phyloP scores from a whole-genome alignment of 53 echinoderm and acorn worm genomes.

The Patiria pectinifera region DNA sequence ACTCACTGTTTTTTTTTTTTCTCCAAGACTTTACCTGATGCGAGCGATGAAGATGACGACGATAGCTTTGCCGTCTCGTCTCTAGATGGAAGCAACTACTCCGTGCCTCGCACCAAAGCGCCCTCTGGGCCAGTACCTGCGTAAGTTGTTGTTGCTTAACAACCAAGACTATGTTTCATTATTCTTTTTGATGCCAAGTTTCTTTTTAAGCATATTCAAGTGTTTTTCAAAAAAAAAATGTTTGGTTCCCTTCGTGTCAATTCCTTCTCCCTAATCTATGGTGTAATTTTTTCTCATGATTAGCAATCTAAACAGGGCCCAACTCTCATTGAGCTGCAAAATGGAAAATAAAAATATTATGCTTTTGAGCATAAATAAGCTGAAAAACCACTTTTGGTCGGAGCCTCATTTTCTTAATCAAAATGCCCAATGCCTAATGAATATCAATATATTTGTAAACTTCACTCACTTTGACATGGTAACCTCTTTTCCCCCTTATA shows the following conservation, averaged over 20 bases:
- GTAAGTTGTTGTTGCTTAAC: constrained; percentile 50
- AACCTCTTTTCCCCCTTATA: neutral
- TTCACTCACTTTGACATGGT: neutral
- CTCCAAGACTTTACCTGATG: constrained; percentile 90
- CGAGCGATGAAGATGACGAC: constrained; percentile 79
- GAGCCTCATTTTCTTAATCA: too few species aligned
- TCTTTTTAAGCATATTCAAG: too few species aligned
- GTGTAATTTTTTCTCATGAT: too few species aligned
- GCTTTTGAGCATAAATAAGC: too few species aligned
- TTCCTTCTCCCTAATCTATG: too few species aligned
- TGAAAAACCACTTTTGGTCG: too few species aligned
- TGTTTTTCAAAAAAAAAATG: too few species aligned
- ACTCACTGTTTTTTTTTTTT: neutral
- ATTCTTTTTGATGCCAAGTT: neutral
- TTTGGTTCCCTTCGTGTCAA: too few species aligned
- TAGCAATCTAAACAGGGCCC: too few species aligned
- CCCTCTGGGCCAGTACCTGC: constrained; percentile 66
- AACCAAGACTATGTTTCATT: too few species aligned
- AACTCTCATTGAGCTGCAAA: neutral
- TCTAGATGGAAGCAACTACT: constrained; percentile 78
- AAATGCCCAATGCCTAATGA: neutral
- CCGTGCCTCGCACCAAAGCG: constrained; percentile 59
- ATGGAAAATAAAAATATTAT: neutral
- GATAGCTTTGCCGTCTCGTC: constrained; percentile 90
- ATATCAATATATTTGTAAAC: too few species aligned